Evolutionary conservation across 2,797 vertebrate genomes (phyloP).

Genomic region (Diplodus puntazzo): DNA sequence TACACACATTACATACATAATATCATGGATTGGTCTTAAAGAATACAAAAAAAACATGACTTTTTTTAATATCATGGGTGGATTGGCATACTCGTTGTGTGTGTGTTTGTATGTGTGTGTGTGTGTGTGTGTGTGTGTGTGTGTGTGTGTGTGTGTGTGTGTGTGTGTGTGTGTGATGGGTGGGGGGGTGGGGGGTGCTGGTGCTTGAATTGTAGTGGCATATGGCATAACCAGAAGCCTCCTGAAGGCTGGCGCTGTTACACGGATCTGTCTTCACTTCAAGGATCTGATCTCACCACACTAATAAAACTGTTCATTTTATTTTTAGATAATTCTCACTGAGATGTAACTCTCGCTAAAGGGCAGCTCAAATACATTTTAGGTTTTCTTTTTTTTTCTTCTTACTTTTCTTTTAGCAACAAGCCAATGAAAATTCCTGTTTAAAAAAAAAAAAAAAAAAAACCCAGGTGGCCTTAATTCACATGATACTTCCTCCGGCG

Average conservation of each 20-base stretch:
- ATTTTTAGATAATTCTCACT: slow-evolving; percentile 28
- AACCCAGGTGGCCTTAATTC: slow-evolving; percentile 19
- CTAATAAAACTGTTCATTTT: slow-evolving; percentile 36
- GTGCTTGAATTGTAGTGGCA: slow-evolving; percentile 65
- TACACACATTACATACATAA: background rate
- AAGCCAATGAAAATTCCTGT: slow-evolving; percentile 18
- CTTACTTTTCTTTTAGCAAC: background rate
- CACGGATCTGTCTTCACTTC: slow-evolving; percentile 48
- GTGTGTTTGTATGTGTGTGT: slow-evolving; percentile 9
- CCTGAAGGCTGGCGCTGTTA: slow-evolving; percentile 44
- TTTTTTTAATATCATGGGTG: slow-evolving; percentile 32
- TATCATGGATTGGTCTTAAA: background rate
- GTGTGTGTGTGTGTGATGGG: slow-evolving; percentile 16
- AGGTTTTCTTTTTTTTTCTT: slow-evolving; percentile 10
- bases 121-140: slow-evolving; percentile 6
- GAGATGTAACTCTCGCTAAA: slow-evolving; percentile 23
- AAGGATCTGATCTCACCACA: slow-evolving; percentile 34
- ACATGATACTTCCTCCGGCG: slow-evolving; percentile 28
- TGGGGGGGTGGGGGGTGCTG: slow-evolving; percentile 4
- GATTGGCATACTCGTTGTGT: slow-evolving; percentile 24
- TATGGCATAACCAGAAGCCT: slow-evolving; percentile 70
- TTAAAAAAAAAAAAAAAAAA: background rate
- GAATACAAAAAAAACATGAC: background rate
- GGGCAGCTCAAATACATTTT: slow-evolving; percentile 30
- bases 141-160: slow-evolving; percentile 13